A percentile compares a stretch with the other conserved stretches of the same genome.
Conservation (phyloP, 2,888 invertebrate genomes). For the Diadegma fenestrale region DNA sequence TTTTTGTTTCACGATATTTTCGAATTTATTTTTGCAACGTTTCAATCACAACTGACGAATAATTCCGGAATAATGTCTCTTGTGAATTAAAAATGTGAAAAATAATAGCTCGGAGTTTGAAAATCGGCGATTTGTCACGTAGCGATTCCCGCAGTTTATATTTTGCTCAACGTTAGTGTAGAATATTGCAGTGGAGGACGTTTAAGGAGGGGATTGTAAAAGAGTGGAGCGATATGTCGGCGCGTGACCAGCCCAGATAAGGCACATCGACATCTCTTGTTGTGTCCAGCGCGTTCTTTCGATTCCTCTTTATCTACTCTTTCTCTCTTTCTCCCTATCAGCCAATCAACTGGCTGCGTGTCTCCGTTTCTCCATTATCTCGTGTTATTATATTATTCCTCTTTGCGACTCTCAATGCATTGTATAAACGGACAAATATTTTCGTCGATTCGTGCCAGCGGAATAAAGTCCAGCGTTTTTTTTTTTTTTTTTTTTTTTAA, state of each 20-base stretch:
- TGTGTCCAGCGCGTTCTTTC: conserved; percentile 45
- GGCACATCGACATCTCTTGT: conserved; percentile 63
- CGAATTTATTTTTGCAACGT: not conserved
- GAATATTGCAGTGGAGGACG: not conserved
- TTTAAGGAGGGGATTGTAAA: conserved; percentile 6
- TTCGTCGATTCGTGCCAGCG: not conserved
- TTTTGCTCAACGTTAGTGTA: not conserved
- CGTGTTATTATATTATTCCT: conserved; percentile 61
- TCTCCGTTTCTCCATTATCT: conserved; percentile 47
- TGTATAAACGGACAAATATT: conserved; percentile 17
- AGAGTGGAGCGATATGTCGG: conserved; percentile 18
- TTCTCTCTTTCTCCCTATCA: conserved; percentile 41
- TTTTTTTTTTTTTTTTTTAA: not conserved
- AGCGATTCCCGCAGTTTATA: not conserved
- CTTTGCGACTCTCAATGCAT: conserved; percentile 7
- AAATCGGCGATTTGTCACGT: not conserved
- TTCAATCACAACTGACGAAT: not conserved
- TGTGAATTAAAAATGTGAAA: not conserved
- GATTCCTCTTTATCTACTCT: conserved; percentile 20
- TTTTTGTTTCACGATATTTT: not conserved
- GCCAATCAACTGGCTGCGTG: conserved; percentile 30
- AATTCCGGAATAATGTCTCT: not conserved
- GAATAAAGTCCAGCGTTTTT: not conserved
- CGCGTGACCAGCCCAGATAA: conserved; percentile 65
- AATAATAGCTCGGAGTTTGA: not conserved